Evolutionary conservation across 1,140 invertebrate species (phyloP).

Genomic region (Trissolcus basalis): DNA sequence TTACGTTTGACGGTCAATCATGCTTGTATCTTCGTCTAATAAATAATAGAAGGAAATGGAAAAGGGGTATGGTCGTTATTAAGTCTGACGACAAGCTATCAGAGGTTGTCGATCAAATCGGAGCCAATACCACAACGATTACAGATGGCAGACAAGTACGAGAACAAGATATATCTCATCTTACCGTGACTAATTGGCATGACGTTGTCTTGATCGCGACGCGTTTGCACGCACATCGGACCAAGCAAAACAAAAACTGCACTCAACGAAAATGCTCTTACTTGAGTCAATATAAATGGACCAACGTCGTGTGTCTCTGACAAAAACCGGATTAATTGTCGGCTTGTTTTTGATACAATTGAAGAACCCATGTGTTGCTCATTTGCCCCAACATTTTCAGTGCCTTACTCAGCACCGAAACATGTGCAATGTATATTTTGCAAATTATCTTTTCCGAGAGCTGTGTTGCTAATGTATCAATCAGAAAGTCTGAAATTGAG

Average conservation of each 20-base stretch:
- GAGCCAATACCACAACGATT: constrained; percentile 23
- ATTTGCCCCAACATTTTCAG: constrained; percentile 30
- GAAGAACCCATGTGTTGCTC: constrained; percentile 17
- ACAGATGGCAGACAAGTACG: constrained; percentile 33
- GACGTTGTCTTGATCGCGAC: constrained; percentile 22
- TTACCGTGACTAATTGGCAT: constrained; percentile 50
- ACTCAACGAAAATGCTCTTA: constrained; percentile 43
- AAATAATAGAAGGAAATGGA: constrained; percentile 39
- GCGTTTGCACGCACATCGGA: constrained; percentile 16
- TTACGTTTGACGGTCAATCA: too few species aligned
- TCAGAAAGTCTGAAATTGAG: neutral
- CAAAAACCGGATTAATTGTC: constrained; percentile 60
- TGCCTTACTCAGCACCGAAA: constrained; percentile 14
- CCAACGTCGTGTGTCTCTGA: constrained; percentile 34
- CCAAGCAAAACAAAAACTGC: constrained; percentile 30
- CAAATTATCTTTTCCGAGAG: constrained; percentile 35
- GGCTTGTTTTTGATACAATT: constrained; percentile 60
- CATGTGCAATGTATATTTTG: constrained; percentile 12
- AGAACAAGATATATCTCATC: constrained; percentile 31
- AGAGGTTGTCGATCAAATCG: constrained; percentile 39
- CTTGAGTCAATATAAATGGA: constrained; percentile 43
- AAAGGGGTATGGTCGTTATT: constrained; percentile 39
- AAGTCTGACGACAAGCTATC: constrained; percentile 29
- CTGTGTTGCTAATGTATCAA: neutral
- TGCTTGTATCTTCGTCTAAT: constrained; percentile 4